Conservation (phyloP, 2,797 vertebrate genomes). For the Buceros bicornis region DNA sequence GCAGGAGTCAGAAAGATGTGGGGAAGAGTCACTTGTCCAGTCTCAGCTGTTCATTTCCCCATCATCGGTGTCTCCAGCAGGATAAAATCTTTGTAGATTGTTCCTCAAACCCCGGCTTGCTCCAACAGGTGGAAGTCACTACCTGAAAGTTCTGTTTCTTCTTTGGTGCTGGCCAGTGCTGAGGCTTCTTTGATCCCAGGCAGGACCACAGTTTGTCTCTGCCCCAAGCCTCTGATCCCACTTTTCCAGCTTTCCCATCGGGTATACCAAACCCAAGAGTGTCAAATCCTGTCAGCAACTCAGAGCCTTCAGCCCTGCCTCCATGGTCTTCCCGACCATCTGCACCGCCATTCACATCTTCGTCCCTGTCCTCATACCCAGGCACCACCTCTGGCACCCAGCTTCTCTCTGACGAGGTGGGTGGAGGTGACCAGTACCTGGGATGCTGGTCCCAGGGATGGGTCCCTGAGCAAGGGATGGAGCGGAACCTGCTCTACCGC, state of each 20-base stretch:
- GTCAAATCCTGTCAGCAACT: neutral
- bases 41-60: neutral
- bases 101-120: neutral
- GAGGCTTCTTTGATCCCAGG: neutral
- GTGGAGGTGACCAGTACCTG: neutral
- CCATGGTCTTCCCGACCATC: rapidly evolving
- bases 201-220: neutral
- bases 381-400: neutral
- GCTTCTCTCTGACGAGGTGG: neutral
- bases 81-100: neutral
- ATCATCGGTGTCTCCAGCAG: neutral
- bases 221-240: neutral
- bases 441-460: neutral
- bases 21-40: neutral
- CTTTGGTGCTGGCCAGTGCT: constrained; percentile 16
- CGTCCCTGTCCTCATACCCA: neutral
- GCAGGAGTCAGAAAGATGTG: neutral
- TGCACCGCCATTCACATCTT: neutral
- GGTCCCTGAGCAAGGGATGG: neutral
- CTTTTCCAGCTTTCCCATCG: neutral
- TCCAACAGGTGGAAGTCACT: neutral
- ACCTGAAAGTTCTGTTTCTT: constrained; percentile 64
- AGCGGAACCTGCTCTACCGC: rapidly evolving
- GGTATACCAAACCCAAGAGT: neutral
- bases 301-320: neutral